phyloP scores from a whole-genome alignment of 2,888 invertebrate genomes.

The Pycnomerus fuliginosus region DNA sequence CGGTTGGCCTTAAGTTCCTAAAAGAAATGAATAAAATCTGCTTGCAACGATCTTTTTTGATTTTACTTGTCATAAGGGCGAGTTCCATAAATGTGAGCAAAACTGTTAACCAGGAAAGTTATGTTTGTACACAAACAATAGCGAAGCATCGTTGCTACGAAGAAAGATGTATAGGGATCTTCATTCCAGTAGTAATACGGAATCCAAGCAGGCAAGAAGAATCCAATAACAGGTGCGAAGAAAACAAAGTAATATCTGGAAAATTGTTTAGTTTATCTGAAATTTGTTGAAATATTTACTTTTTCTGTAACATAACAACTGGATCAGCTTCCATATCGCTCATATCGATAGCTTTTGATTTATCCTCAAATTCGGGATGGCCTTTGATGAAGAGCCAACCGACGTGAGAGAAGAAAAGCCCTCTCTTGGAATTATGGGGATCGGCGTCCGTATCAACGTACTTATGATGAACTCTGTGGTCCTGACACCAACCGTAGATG shows the following conservation, averaged over 20 bases:
- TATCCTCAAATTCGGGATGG: conserved; percentile 7
- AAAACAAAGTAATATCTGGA: conserved; percentile 9
- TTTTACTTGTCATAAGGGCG: conserved; percentile 13
- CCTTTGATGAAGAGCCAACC: conserved; percentile 13
- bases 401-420: conserved; percentile 11
- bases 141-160: conserved; percentile 8
- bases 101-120: conserved; percentile 12
- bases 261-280: not conserved
- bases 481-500: conserved; percentile 8
- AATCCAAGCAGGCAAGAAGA: conserved; percentile 5
- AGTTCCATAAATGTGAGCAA: conserved; percentile 10
- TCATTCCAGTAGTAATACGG: conserved; percentile 16
- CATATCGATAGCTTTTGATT: conserved; percentile 9
- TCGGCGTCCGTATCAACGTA: conserved; percentile 14
- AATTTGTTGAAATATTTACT: not conserved
- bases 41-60: too few relatives aligned
- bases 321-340: conserved; percentile 8
- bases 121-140: conserved; percentile 9
- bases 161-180: conserved; percentile 7
- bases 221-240: conserved; percentile 11
- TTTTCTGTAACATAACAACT: conserved; percentile 14
- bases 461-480: conserved; percentile 22
- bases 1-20: conserved; percentile 69
- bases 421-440: too few relatives aligned
- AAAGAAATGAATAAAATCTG: too few relatives aligned